Conservation (phyloP, 2,797 vertebrate genomes). For the Gallinago solitaria region DNA sequence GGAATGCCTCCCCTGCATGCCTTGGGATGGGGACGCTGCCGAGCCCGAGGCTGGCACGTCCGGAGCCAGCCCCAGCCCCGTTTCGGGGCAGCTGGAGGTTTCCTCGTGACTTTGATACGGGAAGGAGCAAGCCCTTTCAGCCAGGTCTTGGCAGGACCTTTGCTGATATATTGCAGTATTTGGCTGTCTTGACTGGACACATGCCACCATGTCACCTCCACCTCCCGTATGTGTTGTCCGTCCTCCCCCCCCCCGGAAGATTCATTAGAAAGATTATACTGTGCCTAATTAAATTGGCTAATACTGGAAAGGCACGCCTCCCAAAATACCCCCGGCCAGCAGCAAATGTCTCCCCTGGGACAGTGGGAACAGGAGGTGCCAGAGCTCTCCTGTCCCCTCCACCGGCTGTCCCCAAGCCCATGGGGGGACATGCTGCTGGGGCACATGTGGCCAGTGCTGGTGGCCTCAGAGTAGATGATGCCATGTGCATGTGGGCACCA, state of each 20-base stretch:
- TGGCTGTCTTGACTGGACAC: neutral
- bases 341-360: rapidly evolving
- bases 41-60: neutral
- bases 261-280: neutral
- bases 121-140: neutral
- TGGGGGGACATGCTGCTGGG: rapidly evolving
- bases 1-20: slow-evolving; percentile 12
- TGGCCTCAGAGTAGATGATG: neutral
- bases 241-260: neutral
- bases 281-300: neutral
- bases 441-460: rapidly evolving
- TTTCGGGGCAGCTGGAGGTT: neutral
- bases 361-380: neutral
- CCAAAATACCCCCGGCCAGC: neutral
- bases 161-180: neutral
- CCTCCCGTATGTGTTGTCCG: neutral
- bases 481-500: rapidly evolving
- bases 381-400: neutral
- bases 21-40: neutral
- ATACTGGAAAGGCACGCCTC: neutral
- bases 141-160: neutral
- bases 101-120: neutral
- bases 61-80: neutral
- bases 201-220: neutral
- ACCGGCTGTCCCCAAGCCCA: neutral